Conservation (phyloP, 2,797 vertebrate species). For the Pitangus sulphuratus region DNA sequence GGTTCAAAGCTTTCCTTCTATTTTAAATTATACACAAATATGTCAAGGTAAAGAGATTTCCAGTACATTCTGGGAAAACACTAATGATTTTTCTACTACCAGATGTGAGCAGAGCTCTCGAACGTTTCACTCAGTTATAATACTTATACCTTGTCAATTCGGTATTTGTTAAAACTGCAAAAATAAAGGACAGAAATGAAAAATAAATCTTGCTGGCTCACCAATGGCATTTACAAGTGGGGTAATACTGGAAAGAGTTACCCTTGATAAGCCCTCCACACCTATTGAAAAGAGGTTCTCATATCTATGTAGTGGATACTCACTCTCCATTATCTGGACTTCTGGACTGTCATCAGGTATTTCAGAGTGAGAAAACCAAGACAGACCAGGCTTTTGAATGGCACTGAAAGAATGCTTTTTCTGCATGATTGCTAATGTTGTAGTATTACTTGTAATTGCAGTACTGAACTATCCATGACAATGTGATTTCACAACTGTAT, state of each 20-base stretch:
- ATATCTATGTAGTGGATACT: fast-evolving
- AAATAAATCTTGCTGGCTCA: background rate
- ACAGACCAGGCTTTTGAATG: background rate
- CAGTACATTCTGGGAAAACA: background rate
- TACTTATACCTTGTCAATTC: background rate
- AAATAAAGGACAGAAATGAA: background rate
- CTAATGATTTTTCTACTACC: background rate
- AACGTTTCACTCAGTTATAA: background rate
- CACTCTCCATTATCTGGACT: background rate
- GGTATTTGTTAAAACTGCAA: background rate
- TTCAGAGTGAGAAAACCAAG: background rate
- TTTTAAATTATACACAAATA: background rate
- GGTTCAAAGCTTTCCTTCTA: background rate
- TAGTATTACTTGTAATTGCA: background rate
- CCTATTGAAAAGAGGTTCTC: background rate
- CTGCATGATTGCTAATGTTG: background rate
- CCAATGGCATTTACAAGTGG: background rate
- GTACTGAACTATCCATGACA: background rate
- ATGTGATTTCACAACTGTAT: background rate
- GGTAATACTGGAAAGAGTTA: background rate
- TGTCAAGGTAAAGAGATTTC: background rate
- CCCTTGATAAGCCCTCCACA: background rate
- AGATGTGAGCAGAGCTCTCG: background rate
- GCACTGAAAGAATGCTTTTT: background rate
- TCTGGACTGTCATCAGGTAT: background rate